Evolutionary conservation across 2,113 vertebrate genomes (phyloP).

Genomic region (Epinephelus fuscoguttatus): DNA sequence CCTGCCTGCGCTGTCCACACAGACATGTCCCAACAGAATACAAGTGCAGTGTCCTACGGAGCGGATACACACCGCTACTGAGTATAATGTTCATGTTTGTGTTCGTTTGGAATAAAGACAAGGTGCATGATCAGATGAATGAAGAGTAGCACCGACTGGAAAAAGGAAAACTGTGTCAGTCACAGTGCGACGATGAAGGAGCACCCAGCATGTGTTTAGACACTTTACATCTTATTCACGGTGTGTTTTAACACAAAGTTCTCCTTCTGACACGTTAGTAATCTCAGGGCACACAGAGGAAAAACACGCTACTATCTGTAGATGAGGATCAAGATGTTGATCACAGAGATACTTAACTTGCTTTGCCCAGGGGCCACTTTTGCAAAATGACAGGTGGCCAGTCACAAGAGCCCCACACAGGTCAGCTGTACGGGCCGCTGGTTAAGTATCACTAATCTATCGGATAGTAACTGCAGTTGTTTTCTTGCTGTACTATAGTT

Average conservation of each 20-base stretch:
- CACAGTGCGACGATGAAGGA: background rate
- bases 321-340: background rate
- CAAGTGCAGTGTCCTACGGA: constrained; percentile 5
- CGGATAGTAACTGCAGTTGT: background rate
- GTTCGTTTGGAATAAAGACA: background rate
- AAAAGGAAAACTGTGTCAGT: background rate
- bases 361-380: no score
- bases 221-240: background rate
- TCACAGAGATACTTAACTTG: no score
- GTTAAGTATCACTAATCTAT: no score
- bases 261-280: background rate
- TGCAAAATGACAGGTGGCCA: no score
- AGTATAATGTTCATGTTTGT: background rate
- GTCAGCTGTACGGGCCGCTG: no score
- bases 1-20: background rate
- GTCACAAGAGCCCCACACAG: no score
- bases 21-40: background rate
- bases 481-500: background rate
- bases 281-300: background rate
- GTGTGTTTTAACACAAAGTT: background rate
- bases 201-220: background rate
- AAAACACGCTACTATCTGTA: background rate
- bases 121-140: background rate
- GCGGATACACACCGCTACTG: constrained; percentile 4
- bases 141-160: background rate